These are phyloP conservation scores for Chionoecetes opilio DNA, from an alignment of 1,140 invertebrate species.

Conservation along the genomic window DNA sequence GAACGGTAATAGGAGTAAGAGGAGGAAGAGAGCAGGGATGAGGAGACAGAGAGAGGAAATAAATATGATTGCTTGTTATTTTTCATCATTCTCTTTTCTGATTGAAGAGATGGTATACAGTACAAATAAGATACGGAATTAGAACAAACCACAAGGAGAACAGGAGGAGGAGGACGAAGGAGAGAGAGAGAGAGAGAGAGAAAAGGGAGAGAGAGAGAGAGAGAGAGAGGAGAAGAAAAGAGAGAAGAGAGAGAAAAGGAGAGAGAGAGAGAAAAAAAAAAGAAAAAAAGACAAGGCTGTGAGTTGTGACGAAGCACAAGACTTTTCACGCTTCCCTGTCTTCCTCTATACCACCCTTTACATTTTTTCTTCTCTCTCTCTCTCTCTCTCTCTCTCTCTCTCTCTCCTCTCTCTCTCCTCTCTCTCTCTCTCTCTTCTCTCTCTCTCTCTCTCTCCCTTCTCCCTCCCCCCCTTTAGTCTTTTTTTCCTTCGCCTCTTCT, in stretches of 20 bases:
- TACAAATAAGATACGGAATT: too few species aligned
- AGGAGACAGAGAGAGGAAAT: too few species aligned
- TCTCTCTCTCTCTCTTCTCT: neutral
- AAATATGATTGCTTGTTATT: too few species aligned
- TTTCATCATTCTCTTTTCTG: too few species aligned
- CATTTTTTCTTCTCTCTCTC: neutral
- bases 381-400: neutral
- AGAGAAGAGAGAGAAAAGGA: neutral
- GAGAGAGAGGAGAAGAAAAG: neutral
- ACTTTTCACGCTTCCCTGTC: neutral
- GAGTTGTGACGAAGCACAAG: slow-evolving; percentile 43
- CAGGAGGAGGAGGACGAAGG: neutral
- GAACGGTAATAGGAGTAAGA: too few species aligned
- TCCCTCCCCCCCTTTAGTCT: slow-evolving; percentile 15
- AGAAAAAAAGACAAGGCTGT: neutral
- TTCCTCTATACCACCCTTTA: neutral
- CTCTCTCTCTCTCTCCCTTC: neutral
- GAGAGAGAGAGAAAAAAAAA: neutral
- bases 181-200: neutral
- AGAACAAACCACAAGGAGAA: too few species aligned
- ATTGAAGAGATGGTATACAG: too few species aligned
- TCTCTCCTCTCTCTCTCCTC: neutral
- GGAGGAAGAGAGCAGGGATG: too few species aligned
- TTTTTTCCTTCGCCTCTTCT: slow-evolving; percentile 37
- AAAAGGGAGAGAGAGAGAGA: neutral